These are phyloP conservation scores for Vidua macroura DNA, from an alignment of 2,113 vertebrate species.

Conservation along the genomic window DNA sequence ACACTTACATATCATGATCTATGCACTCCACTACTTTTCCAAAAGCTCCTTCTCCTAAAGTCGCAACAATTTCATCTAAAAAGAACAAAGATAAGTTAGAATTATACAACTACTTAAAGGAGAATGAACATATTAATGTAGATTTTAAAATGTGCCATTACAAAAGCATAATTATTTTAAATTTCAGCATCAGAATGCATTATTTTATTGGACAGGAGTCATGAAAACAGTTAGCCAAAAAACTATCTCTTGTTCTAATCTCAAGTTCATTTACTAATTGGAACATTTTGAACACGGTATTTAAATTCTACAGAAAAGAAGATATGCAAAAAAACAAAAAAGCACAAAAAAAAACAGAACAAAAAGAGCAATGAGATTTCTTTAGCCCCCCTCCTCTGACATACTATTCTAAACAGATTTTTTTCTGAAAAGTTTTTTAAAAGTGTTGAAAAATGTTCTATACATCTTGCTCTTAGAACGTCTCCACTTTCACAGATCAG, in stretches of 20 bases:
- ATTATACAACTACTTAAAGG: conserved; percentile 42
- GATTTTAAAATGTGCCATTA: conserved; percentile 74
- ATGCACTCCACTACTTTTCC: conserved; percentile 97
- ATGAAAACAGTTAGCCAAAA: conserved; percentile 77
- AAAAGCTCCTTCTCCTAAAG: conserved; percentile 98
- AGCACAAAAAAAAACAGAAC: conserved; percentile 78
- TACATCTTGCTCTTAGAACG: conserved; percentile 99
- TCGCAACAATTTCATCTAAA: conserved; percentile 97
- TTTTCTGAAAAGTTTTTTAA: conserved; percentile 77
- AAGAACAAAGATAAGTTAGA: conserved; percentile 59
- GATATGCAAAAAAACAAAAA: conserved; percentile 80
- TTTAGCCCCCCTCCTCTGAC: conserved; percentile 79
- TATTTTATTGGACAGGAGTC: conserved; percentile 77
- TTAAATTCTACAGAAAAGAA: conserved; percentile 80
- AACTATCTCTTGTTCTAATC: conserved; percentile 77
- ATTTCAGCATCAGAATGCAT: conserved; percentile 74
- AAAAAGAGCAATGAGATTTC: conserved; percentile 80
- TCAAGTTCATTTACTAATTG: conserved; percentile 74
- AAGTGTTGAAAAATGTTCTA: conserved; percentile 96
- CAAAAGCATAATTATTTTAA: conserved; percentile 76
- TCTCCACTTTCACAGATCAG: conserved; percentile 99
- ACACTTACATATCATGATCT: conserved; percentile 84
- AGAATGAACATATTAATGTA: conserved; percentile 66
- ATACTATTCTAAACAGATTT: conserved; percentile 81
- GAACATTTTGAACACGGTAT: conserved; percentile 75